Percentiles rank a stretch among this genome's conserved stretches.
Evolutionary conservation across 1,140 invertebrate genomes (phyloP).

Genomic region (Bilobella aurantiaca): DNA sequence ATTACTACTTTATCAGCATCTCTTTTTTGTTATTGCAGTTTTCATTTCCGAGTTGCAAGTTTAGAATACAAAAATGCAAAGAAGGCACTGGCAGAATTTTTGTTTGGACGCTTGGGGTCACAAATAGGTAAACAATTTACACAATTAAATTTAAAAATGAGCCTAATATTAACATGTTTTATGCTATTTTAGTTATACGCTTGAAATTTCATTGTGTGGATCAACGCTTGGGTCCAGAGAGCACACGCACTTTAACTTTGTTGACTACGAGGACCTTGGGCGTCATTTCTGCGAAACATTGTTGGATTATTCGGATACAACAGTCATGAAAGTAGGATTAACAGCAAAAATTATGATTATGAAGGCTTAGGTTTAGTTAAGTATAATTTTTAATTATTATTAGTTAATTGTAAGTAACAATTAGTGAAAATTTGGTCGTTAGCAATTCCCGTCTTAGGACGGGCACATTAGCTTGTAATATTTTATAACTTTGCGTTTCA

Average conservation of each 20-base stretch:
- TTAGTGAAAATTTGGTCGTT: too few species aligned
- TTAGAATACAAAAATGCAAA: conserved; percentile 80
- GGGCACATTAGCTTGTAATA: too few species aligned
- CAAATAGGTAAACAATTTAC: conserved; percentile 47
- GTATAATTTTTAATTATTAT: conserved; percentile 4
- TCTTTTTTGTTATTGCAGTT: conserved; percentile 51
- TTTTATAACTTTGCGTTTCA: too few species aligned
- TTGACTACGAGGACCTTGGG: conserved; percentile 72
- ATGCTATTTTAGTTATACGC: conserved; percentile 62
- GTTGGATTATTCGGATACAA: conserved; percentile 48
- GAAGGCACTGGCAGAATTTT: conserved; percentile 87
- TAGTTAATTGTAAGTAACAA: conserved; percentile 36
- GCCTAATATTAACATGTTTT: not conserved
- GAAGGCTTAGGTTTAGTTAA: too few species aligned
- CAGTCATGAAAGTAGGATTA: conserved; percentile 13
- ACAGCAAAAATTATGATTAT: conserved; percentile 1
- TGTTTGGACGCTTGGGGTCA: conserved; percentile 85
- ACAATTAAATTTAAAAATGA: not conserved
- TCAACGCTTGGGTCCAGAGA: conserved; percentile 60
- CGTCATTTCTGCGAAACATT: conserved; percentile 83
- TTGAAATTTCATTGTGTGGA: conserved; percentile 87
- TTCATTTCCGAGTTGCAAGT: conserved; percentile 86
- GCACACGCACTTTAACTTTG: conserved; percentile 72
- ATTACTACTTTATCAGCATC: not conserved
- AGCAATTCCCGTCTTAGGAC: too few species aligned